Conservation (phyloP, 2,113 vertebrate species). For the Pao palembangensis region DNA sequence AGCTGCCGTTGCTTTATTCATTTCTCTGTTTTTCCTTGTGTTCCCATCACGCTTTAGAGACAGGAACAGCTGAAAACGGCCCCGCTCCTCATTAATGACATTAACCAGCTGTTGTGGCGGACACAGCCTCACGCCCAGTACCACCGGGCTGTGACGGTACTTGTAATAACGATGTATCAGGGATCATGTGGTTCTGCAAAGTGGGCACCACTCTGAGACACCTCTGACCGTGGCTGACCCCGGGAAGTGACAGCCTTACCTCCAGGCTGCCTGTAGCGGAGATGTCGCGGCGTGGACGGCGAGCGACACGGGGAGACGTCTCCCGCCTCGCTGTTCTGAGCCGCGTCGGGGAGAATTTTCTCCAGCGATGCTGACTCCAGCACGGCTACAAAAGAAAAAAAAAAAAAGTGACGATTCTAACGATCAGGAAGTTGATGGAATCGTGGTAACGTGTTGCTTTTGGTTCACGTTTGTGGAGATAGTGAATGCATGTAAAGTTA, state of each 20-base stretch:
- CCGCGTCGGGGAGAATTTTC: conserved; percentile 82
- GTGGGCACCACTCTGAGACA: neutral
- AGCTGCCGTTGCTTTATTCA: neutral
- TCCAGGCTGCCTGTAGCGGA: conserved; percentile 88
- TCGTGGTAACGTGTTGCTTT: too few relatives aligned
- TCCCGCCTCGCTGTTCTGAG: conserved; percentile 76
- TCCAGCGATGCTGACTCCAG: conserved; percentile 85
- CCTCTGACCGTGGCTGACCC: neutral
- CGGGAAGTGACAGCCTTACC: conserved; percentile 65
- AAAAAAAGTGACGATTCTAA: neutral
- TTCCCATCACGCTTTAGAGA: too few relatives aligned
- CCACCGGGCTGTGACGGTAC: too few relatives aligned
- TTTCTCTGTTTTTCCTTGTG: too few relatives aligned
- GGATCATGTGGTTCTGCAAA: neutral
- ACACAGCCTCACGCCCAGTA: too few relatives aligned
- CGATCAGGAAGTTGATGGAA: too few relatives aligned
- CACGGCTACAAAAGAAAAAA: conserved; percentile 75
- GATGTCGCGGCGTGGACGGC: conserved; percentile 89
- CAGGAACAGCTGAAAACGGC: too few relatives aligned
- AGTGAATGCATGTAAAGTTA: too few relatives aligned
- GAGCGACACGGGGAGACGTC: conserved; percentile 89
- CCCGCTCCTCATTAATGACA: too few relatives aligned
- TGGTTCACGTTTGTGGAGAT: too few relatives aligned
- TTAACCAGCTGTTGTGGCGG: too few relatives aligned
- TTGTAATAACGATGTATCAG: neutral